Evolutionary conservation across 2,888 invertebrate genomes (phyloP).

Genomic region (Uropetala carovei): DNA sequence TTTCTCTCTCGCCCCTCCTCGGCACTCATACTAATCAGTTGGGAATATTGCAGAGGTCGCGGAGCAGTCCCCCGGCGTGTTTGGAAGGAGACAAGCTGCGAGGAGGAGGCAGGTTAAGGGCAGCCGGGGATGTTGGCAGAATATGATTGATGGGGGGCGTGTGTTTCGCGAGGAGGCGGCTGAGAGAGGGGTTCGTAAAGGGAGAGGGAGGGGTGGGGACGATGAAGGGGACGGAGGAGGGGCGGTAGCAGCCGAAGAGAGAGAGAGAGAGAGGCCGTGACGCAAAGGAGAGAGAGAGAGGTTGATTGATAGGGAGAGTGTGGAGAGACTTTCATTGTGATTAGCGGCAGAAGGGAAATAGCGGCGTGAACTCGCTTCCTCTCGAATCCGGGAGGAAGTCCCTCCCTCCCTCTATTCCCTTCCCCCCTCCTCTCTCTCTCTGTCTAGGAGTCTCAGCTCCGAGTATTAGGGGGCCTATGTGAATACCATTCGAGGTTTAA

Average conservation of each 20-base stretch:
- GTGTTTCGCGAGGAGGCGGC: neutral
- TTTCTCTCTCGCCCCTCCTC: neutral
- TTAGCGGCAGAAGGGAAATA: neutral
- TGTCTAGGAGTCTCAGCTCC: neutral
- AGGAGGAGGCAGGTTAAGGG: neutral
- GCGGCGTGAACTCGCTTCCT: neutral
- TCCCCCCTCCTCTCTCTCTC: neutral
- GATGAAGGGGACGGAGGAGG: no score
- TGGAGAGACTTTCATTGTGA: neutral
- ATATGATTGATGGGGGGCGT: neutral
- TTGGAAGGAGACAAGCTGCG: neutral
- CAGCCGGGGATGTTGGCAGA: neutral
- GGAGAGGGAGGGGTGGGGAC: no score
- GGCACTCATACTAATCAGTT: constrained; percentile 41
- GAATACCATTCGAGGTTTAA: no score
- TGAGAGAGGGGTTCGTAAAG: no score
- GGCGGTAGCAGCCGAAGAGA: no score
- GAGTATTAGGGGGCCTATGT: no score
- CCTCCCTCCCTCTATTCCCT: neutral
- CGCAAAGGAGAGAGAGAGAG: neutral
- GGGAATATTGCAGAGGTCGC: constrained; percentile 1
- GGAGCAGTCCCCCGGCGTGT: constrained; percentile 1
- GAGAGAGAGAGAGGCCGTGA: no score
- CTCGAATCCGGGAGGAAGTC: neutral
- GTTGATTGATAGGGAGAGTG: neutral